Evolutionary conservation across 2,888 invertebrate species (phyloP).

Genomic region (Cancer borealis): DNA sequence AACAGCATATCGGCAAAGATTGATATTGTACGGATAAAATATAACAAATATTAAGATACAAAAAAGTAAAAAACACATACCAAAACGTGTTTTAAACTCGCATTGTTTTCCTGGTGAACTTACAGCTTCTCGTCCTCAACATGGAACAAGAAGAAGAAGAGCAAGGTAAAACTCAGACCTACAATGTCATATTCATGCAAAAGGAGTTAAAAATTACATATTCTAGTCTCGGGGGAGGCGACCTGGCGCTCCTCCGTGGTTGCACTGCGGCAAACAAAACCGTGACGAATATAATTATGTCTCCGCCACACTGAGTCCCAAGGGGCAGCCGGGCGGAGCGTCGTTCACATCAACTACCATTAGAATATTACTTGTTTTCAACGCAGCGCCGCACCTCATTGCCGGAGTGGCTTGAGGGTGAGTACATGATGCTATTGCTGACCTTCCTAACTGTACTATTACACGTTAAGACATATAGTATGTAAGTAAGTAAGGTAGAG

Average conservation of each 20-base stretch:
- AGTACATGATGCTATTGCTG: neutral
- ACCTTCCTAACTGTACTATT: neutral
- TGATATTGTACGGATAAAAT: too few species aligned
- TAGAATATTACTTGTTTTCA: constrained; percentile 10
- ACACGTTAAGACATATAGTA: neutral
- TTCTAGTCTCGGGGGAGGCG: neutral
- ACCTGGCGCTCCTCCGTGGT: neutral
- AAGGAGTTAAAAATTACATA: neutral
- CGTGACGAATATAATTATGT: neutral
- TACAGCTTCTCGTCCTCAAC: neutral
- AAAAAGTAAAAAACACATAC: neutral
- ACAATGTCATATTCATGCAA: neutral
- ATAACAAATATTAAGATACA: too few species aligned
- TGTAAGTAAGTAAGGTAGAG: neutral
- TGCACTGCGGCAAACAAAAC: neutral
- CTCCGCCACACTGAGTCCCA: neutral
- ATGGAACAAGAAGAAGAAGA: neutral
- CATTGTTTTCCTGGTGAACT: neutral
- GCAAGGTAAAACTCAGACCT: neutral
- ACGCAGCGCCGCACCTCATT: neutral
- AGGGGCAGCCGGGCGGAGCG: neutral
- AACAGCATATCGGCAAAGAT: too few species aligned
- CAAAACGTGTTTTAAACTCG: neutral
- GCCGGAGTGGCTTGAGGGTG: neutral
- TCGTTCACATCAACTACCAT: neutral